Evolutionary conservation across 1,140 invertebrate species (phyloP), one percentile per base, ranked within the genome.

Genomic region (Drosophila oshimai): DNA sequence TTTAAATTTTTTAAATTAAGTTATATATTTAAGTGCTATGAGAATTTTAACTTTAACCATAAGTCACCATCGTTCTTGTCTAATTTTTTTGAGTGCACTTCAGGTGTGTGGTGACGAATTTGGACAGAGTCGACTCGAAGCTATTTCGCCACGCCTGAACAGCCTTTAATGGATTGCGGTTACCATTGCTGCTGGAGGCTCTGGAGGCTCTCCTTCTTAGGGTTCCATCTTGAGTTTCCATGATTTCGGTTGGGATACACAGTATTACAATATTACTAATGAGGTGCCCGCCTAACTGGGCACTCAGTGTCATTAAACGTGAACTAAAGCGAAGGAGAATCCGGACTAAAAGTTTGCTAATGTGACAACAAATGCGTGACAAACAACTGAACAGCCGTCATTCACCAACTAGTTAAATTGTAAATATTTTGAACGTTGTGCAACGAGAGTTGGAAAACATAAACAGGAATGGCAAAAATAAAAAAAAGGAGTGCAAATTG

Each of bases 391-490:
- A 55, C 44, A 47, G 70, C 70, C 36, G 45, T 67, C 61, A 31
- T 67, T 74, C 45, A 68, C 6, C 22, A 20, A 31, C 18, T 39
- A 71, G 62, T 49, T 34, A 54, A 61, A 58, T 44, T 76, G 80
- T 87, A 86, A 87, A 86, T 87, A 86, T 86, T 73, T 87, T 74
- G 51, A 60, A 60, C 60, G 36, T 45, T 64, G 13, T 24, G 61
- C 42, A 61, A 28, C 50, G 13, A 50, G 26, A 55, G 34, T 62
- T 62, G 58, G 39, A 73, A 31, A 50, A 41, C 33, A 60, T 68
- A 65, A 81, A 71, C 31, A 65, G 37, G 51, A 50, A 51, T 28
- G 31, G 37, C 6, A 39, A 46, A 29, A 47, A 24, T 24, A 15
- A 44, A 3, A 36, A 13, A 74, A 54, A 41, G 26, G 22, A 28